Base-by-base conservation (phyloP, 2,888 invertebrate genomes). In the Andrena chrysosceles region DNA sequence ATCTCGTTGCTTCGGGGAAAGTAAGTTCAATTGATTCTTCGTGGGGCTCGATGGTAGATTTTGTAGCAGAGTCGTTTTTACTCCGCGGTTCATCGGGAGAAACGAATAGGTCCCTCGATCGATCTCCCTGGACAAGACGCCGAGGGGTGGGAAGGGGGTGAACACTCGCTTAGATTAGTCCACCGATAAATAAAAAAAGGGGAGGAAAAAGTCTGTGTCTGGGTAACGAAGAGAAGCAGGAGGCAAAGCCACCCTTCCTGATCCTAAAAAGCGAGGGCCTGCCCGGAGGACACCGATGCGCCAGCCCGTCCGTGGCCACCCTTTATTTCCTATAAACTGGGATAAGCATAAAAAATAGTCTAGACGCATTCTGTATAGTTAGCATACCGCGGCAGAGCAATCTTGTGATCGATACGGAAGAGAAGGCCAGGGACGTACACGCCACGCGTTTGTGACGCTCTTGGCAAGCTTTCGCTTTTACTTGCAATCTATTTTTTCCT, bases 311-410 rank as follows among this genome's bases (percentile, higher is more conserved):
- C 68, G 7, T 49, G 63, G 60, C 68, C 75, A 31, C 70, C 76
- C 73, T 84, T 84, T 87, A 89, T 89, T 91, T 88, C 87, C 91
- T 88, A 88, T 86, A 87, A 91, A 90, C 83, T 84, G 83, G 84
- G 87, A 90, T 90, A 90, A 90, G 88, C 87, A 87, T 90, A 90
- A 91, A 91, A 90, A 91, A 90, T 90, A 87, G 91, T 91, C 91
- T 90, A 91, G 91, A 91, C 91, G 88, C 85, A 90, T 91, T 91
- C 85, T 87, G 86, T 89, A 86, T 83, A 89, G 90, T 90, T 90
- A 90, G 86, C 87, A 90, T 88, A 86, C 77, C 89, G 77, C 83
- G 77, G 68, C 77, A 79, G 76, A 67, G 52, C 68, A 67, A 26
- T 49, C 23, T 56, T 29, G 77, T 89, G 87, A 89, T 90, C 90